A percentile compares a stretch with the other conserved stretches of the same genome.
Evolutionary conservation across 2,888 invertebrate species (phyloP).

Genomic region (Stenchaetothrips biformis): DNA sequence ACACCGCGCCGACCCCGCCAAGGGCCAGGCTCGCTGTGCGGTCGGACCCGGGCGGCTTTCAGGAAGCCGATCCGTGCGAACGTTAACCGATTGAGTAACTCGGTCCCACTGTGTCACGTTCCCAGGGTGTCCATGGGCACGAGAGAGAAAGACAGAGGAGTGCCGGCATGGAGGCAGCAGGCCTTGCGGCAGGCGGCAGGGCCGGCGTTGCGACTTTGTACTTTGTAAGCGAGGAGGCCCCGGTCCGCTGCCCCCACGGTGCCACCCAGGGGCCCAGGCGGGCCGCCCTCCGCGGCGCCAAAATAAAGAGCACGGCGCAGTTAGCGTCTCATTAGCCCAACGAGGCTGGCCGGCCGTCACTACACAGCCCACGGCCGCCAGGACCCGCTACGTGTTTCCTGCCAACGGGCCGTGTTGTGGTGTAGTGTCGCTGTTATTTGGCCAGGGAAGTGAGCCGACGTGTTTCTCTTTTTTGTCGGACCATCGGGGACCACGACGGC

Average conservation of each 20-base stretch:
- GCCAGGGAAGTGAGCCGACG: background rate
- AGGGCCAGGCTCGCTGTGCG: background rate
- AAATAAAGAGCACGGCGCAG: conserved; percentile 13
- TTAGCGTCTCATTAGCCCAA: conserved; percentile 5
- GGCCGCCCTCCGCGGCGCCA: background rate
- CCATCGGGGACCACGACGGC: background rate
- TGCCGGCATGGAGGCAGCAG: background rate
- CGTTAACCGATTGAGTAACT: too few relatives aligned
- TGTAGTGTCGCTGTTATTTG: background rate
- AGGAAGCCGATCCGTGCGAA: too few relatives aligned
- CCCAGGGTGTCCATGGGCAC: too few relatives aligned
- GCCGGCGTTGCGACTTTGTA: background rate
- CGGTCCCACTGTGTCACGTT: too few relatives aligned
- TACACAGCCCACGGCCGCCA: background rate
- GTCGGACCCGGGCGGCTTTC: too few relatives aligned
- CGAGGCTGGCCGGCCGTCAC: background rate
- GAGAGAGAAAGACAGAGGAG: too few relatives aligned
- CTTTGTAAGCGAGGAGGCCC: too few relatives aligned
- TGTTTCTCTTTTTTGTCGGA: background rate
- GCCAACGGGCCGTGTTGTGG: background rate
- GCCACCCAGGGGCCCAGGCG: background rate
- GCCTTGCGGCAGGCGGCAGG: background rate
- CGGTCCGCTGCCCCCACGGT: too few relatives aligned
- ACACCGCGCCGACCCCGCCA: background rate
- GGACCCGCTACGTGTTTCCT: background rate